phyloP scores from a whole-genome alignment of 2,797 vertebrate species.

The Aselliscus stoliczkanus region DNA sequence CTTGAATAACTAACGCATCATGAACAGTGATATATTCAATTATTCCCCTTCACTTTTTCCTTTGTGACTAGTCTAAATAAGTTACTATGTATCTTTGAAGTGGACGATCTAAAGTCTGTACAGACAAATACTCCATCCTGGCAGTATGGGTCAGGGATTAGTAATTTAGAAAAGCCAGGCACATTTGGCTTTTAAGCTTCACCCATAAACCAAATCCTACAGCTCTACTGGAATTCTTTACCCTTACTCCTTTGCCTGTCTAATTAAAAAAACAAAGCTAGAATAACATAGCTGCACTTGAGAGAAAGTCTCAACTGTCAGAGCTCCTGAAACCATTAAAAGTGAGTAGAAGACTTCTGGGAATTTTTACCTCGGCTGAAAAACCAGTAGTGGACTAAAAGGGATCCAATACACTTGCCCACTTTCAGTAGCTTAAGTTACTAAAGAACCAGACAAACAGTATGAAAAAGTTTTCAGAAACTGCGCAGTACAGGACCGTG shows the following conservation, averaged over 20 bases:
- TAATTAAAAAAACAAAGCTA: neutral
- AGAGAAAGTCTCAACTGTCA: neutral
- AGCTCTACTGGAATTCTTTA: neutral
- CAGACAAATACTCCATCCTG: neutral
- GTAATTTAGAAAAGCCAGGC: slow-evolving; percentile 10
- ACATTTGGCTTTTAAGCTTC: slow-evolving; percentile 4
- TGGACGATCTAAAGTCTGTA: neutral
- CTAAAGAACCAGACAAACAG: neutral
- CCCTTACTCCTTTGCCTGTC: neutral
- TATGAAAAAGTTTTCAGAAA: neutral
- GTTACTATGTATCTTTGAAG: neutral
- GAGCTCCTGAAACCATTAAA: neutral
- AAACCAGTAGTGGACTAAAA: neutral
- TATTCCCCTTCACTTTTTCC: slow-evolving; percentile 9
- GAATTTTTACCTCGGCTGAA: neutral
- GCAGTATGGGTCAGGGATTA: neutral
- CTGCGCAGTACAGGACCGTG: fast-evolving
- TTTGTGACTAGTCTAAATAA: slow-evolving; percentile 40
- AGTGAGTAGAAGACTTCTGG: neutral
- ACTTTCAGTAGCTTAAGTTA: neutral
- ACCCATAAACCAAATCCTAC: slow-evolving; percentile 15
- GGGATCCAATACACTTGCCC: neutral
- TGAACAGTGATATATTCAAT: slow-evolving; percentile 24
- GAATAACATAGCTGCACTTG: neutral
- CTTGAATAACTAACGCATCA: neutral